phyloP scores from a whole-genome alignment of 2,888 invertebrate species.

The Apantesis nais region DNA sequence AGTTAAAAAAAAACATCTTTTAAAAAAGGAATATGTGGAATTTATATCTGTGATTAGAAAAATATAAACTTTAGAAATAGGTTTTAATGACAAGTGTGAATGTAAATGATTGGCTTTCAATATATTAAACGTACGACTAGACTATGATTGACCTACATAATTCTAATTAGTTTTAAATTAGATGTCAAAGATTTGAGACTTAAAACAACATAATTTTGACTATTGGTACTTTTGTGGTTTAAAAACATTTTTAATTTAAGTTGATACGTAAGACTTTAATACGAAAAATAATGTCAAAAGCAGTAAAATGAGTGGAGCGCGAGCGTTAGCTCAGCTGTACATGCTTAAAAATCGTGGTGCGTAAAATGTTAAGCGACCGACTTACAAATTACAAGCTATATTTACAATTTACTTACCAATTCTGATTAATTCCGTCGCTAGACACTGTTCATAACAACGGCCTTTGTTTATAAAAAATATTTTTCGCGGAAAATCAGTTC shows the following conservation, averaged over 20 bases:
- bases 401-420: conserved; percentile 40
- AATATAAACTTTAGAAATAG: neutral
- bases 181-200: neutral
- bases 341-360: conserved; percentile 32
- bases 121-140: neutral
- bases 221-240: neutral
- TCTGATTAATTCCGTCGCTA: conserved; percentile 18
- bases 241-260: neutral
- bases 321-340: conserved; percentile 23
- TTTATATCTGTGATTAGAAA: neutral
- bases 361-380: conserved; percentile 41
- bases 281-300: conserved; percentile 24
- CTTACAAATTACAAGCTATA: conserved; percentile 23
- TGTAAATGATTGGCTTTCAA: neutral
- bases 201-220: neutral
- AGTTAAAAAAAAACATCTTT: neutral
- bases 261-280: conserved; percentile 13
- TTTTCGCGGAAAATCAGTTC: conserved; percentile 49
- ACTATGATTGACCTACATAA: neutral
- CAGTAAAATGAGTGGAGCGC: conserved; percentile 37
- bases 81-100: neutral
- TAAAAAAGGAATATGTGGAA: neutral
- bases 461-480: conserved; percentile 37
- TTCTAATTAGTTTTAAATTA: conserved; percentile 1
- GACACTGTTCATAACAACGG: conserved; percentile 25